Base-by-base conservation (phyloP, 2,113 vertebrate genomes). In the Tor tambroides region DNA sequence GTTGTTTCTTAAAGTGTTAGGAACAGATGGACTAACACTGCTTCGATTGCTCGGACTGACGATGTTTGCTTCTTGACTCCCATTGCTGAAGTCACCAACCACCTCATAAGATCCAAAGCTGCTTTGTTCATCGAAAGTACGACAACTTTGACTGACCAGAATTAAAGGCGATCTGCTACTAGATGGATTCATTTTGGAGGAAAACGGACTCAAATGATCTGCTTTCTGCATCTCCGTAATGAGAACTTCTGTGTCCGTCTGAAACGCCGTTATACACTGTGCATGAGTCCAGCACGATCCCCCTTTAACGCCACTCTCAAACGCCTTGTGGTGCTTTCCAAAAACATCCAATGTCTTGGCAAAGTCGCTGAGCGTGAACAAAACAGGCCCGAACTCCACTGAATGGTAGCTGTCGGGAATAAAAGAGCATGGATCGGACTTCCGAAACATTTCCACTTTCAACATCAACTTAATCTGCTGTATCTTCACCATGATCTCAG, bases 361-460 rank as follows among this genome's bases (percentile, higher is more conserved):
- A 84, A 99, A 99, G 87, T 51, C 89, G 2, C 89, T 72, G 23
- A 91, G 85, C 32, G 92, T 91, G 7, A 86, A 93, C 80, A 93
- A 78, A 17, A 95, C 46, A 0, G 89, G 85, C 2, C 92, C 91
- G 78, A 91, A 92, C 17, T 92, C 84, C 0, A 83, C 46, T 4
- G 89, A 72, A 87, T 92, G 93, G 51, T 96, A 99, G 83, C 90
- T 93, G 86, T 96, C 96, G 0, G 98, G 98, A 77, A 99, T 93
- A 0, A 96, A 97, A 2, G 96, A 97, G 14, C 89, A 90, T 15
- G 92, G 87, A 19, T 99, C 96, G 0, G 94, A 94, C 88, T 95
- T 96, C 0, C 80, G 67, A 87, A 97, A 96, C 35, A 91, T 89
- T 75, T 93, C 87, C 61, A 97, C 95, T 11, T 65, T 77, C 54